Evolutionary conservation across 64 coral and sea anemone genomes (phyloP).

Genomic region (Pachyseris speciosa): DNA sequence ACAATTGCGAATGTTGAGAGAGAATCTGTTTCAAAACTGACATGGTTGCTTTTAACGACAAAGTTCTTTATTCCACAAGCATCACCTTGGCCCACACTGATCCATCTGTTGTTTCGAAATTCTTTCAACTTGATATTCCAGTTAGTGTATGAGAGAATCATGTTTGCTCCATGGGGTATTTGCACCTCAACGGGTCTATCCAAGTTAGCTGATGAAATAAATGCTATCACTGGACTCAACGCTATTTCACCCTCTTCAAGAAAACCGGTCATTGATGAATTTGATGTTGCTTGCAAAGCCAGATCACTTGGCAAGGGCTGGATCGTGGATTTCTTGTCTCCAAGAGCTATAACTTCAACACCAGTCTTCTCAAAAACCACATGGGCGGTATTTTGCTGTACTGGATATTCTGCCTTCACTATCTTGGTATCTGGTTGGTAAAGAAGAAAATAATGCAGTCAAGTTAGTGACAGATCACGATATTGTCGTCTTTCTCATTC

Average conservation of each 20-base stretch:
- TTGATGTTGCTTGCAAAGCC: background rate
- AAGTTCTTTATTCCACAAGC: background rate
- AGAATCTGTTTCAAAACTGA: conserved; percentile 7
- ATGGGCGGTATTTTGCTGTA: background rate
- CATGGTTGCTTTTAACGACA: conserved; percentile 21
- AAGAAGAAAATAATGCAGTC: background rate
- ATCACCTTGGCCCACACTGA: background rate
- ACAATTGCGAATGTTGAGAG: conserved; percentile 36
- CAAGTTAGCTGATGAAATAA: background rate
- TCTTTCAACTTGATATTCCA: conserved; percentile 27
- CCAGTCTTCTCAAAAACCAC: conserved; percentile 9
- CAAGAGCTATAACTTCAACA: background rate
- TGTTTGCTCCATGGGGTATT: conserved; percentile 43
- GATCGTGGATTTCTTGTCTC: no score
- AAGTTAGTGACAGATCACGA: background rate
- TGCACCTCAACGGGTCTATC: background rate
- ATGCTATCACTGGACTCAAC: conserved; percentile 18
- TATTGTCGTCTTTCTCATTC: no score
- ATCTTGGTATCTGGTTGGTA: background rate
- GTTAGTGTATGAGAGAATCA: background rate
- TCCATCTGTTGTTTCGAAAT: background rate
- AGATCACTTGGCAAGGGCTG: background rate
- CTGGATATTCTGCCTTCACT: background rate
- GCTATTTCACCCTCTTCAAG: background rate
- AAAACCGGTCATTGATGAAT: background rate